Conservation (phyloP, 92 coral and sea anemone species). For the Zoanthus sansibaricus region DNA sequence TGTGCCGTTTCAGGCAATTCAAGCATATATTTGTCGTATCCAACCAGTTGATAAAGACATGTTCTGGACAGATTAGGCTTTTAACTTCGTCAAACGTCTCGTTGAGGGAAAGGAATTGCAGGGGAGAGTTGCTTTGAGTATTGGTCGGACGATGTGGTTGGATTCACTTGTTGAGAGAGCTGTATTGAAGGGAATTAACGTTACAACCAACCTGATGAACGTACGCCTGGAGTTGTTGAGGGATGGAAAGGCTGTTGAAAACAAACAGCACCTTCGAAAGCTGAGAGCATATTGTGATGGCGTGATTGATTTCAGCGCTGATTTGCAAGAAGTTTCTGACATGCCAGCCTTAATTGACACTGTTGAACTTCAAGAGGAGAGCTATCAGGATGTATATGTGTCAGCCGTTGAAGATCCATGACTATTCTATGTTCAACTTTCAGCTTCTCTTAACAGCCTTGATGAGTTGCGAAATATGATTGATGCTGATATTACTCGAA, state of each 20-base stretch:
- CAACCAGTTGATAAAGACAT: constrained; percentile 86
- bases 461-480: constrained; percentile 80
- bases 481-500: constrained; percentile 60
- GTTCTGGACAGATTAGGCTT: constrained; percentile 88
- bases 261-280: constrained; percentile 87
- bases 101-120: constrained; percentile 94
- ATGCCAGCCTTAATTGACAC: constrained; percentile 70
- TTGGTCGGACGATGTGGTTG: constrained; percentile 91
- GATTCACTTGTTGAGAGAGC: constrained; percentile 89
- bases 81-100: constrained; percentile 70
- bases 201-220: constrained; percentile 82
- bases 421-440: constrained; percentile 80
- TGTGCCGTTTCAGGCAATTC: constrained; percentile 92
- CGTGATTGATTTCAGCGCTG: constrained; percentile 59
- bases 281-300: constrained; percentile 76
- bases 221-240: constrained; percentile 85
- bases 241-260: constrained; percentile 81
- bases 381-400: constrained; percentile 78
- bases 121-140: constrained; percentile 85
- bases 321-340: constrained; percentile 26
- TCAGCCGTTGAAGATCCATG: constrained; percentile 89
- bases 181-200: constrained; percentile 79
- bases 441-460: constrained; percentile 71
- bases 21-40: constrained; percentile 87
- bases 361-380: constrained; percentile 74